Evolutionary conservation across 37 sponge, comb jelly and placozoan genomes (phyloP), one percentile per base, ranked within the genome.

Genomic region (Cliona cf. orientalis): DNA sequence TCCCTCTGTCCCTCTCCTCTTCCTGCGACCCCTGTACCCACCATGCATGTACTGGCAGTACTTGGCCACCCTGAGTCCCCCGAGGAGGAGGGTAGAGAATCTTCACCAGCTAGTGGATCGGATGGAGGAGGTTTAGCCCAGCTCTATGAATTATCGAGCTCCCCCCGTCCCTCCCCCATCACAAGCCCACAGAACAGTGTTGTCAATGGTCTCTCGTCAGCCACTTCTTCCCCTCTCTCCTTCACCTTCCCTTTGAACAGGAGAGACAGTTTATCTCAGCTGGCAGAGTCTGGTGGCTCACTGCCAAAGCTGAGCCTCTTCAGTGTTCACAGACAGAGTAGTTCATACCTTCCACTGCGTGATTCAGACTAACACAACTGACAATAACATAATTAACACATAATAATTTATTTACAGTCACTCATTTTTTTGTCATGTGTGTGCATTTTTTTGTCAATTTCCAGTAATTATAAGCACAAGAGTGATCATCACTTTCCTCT

Each of bases 141-240:
- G 17, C 72, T 72, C 2, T 82, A 72, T n/a, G 82, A 82, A 37
- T 38, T 82, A 62, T 14, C 23, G 46, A 46, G 35, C 21, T 82
- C 82, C 11, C 72, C 82, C 12, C 67, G 26, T 25, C 25, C 9
- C 4, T 79, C 79, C n/a, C 79, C 67, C 53, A 2, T 66, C 26
- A 46, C 45, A 28, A 79, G 79, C 38, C 79, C 79, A 5, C 70
- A 69, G 22, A 31, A 3, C 37, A 29, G 45, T 5, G 58, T 56
- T 22, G 4, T 3, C 31, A 60, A 60, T 33, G 41, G 76, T 35
- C 39, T 58, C 41, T 75, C 72, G 2, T n/a, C n/a, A n/a, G 55
- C 21, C 26, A 72, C 58, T 0, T 40, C 60, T 5, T 59, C 81
- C 60, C 38, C 29, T 39, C 43, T 22, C 5, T 42, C 64, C 5